Evolutionary conservation across 2,113 vertebrate species (phyloP).

Genomic region (Cebus imitator): DNA sequence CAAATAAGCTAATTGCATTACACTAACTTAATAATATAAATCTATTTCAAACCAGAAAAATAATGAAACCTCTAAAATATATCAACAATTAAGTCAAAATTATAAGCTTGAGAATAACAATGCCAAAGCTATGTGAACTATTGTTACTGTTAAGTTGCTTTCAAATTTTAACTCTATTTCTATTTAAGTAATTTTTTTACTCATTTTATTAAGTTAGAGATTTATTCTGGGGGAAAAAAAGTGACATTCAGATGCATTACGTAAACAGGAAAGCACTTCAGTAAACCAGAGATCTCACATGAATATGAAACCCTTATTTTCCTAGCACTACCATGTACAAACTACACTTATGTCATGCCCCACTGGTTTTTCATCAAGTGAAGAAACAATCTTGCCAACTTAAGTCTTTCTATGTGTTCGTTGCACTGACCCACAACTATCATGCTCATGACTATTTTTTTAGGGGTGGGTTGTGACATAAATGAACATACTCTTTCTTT

Average conservation of each 20-base stretch:
- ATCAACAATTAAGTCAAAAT: conserved; percentile 26
- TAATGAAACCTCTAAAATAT: conserved; percentile 62
- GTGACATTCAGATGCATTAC: neutral
- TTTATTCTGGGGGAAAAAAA: neutral
- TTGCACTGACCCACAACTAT: conserved; percentile 61
- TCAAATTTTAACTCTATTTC: conserved; percentile 44
- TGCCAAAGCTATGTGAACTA: neutral
- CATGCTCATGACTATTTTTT: conserved; percentile 31
- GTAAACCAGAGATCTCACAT: neutral
- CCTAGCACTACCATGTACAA: neutral
- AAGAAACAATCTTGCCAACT: conserved; percentile 1
- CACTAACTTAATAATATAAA: conserved; percentile 18
- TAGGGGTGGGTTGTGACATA: neutral
- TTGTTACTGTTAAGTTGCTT: conserved; percentile 38
- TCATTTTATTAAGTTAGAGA: conserved; percentile 38
- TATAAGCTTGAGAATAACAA: neutral
- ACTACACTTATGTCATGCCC: neutral
- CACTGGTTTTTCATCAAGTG: neutral
- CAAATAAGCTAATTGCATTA: conserved; percentile 1
- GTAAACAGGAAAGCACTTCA: conserved; percentile 11
- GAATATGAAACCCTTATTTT: conserved; percentile 1
- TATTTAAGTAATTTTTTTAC: conserved; percentile 2
- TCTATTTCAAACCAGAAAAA: conserved; percentile 17
- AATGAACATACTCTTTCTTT: neutral
- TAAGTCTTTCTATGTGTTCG: conserved; percentile 38